Evolutionary conservation across 2,797 vertebrate species (phyloP), one percentile per base, ranked within the genome.

Genomic region (Passerculus sandwichensis): DNA sequence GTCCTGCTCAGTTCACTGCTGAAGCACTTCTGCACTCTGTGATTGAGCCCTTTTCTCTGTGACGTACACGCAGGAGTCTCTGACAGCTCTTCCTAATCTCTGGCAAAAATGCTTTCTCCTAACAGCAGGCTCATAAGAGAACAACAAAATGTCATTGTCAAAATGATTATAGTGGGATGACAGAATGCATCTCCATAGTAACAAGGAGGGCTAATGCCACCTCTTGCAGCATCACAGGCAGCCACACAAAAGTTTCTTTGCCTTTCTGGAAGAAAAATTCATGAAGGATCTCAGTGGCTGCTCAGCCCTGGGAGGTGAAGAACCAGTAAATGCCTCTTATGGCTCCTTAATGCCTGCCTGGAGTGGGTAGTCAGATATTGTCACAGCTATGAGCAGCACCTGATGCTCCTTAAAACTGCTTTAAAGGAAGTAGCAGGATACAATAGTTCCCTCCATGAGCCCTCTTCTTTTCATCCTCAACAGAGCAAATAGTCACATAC

Each of bases 151-250:
- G 72, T 72, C 79, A 48, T 77, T 51, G 88, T 64, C 51, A 67
- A 91, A 69, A 40, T 81, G 2, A 87, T 92, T 69, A 53, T 7
- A 59, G 76, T 21, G 57, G 61, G 38, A 81, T 95, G 83, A 60
- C 89, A 91, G 73, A 88, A 71, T 34, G 38, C 56, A 76, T 91
- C 76, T 94, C 94, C 91, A 84, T 84, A 93, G 96, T 40, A 91
- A 94, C 53, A 5, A 82, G 29, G 29, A 57, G 83, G 67, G 71
- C 29, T 95, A 89, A 91, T 80, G 48, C 26, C 53, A 67, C n/a
- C 19, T 32, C 23, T 80, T 73, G 44, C n/a, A 78, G 61, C n/a
- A 78, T 73, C 73, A n/a, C 62, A 92, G 61, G 15, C 50, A 87
- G 50, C 21, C 45, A 89, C 48, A 6, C 1, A 2, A 81, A 88